Conservation (phyloP, 53 echinoderm and acorn worm genomes). For the Stichopus horrens region DNA sequence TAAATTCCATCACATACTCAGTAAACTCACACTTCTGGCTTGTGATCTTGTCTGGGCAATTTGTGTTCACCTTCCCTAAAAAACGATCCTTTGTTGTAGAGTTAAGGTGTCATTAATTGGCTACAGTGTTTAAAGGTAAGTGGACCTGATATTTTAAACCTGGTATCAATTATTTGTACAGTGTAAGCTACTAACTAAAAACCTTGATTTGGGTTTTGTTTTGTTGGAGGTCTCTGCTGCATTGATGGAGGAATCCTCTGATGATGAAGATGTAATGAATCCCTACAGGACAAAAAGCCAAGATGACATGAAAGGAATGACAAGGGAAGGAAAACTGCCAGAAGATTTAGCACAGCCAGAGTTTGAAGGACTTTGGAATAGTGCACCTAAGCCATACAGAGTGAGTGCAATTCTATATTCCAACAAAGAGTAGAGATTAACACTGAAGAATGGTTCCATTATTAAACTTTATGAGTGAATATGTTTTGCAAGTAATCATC, state of each 20-base stretch:
- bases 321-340: slow-evolving; percentile 46
- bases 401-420: slow-evolving; percentile 17
- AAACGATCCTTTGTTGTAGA: too few species aligned
- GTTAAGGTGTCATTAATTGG: too few species aligned
- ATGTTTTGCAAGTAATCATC: too few species aligned
- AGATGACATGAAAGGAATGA: background rate
- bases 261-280: slow-evolving; percentile 15
- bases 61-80: too few species aligned
- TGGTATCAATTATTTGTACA: background rate
- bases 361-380: slow-evolving; percentile 95
- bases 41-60: too few species aligned
- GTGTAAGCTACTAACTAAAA: background rate
- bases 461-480: too few species aligned
- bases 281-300: background rate
- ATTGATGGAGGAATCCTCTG: slow-evolving; percentile 17
- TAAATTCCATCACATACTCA: too few species aligned
- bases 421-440: too few species aligned
- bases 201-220: background rate
- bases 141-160: too few species aligned
- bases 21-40: too few species aligned
- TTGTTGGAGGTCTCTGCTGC: slow-evolving; percentile 13
- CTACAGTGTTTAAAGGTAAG: too few species aligned
- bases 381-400: slow-evolving; percentile 81
- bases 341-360: slow-evolving; percentile 96
- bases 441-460: too few species aligned